phyloP scores from a whole-genome alignment of 2,888 invertebrate genomes.

The Phyllotreta cruciferae region DNA sequence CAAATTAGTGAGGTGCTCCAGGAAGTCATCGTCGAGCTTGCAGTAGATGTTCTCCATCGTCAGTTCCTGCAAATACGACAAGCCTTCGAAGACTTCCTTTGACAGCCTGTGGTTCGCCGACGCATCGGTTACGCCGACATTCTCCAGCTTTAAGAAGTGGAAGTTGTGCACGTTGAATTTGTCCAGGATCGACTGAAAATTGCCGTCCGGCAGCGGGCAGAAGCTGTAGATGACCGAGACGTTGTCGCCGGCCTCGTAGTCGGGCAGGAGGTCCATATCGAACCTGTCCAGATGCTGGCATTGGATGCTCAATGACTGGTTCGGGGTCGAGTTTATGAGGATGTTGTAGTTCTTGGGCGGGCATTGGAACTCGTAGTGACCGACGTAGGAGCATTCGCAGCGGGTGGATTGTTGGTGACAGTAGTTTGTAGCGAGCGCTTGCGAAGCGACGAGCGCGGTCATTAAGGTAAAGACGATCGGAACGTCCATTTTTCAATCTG shows the following conservation, averaged over 20 bases:
- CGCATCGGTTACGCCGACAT: slow-evolving; percentile 7
- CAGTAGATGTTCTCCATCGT: not conserved
- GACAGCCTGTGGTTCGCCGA: slow-evolving; percentile 35
- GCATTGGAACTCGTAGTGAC: slow-evolving; percentile 47
- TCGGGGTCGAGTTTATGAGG: slow-evolving; percentile 33
- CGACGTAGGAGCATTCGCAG: slow-evolving; percentile 37
- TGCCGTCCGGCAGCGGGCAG: slow-evolving; percentile 63
- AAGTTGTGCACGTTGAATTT: slow-evolving; percentile 56
- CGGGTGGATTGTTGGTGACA: slow-evolving; percentile 14
- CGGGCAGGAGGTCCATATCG: slow-evolving; percentile 62
- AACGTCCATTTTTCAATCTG: no score
- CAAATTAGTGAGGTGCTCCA: slow-evolving; percentile 44
- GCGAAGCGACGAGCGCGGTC: not conserved
- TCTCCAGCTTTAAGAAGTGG: slow-evolving; percentile 16
- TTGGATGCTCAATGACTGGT: slow-evolving; percentile 39
- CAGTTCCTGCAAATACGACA: slow-evolving; percentile 8
- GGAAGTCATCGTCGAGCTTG: slow-evolving; percentile 36
- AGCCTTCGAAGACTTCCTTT: slow-evolving; percentile 58
- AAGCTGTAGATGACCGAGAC: slow-evolving; percentile 63
- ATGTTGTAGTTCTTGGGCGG: slow-evolving; percentile 24
- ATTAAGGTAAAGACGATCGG: not conserved
- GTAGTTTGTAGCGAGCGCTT: not conserved
- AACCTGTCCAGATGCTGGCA: slow-evolving; percentile 34
- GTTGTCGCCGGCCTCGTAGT: slow-evolving; percentile 60
- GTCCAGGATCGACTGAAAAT: slow-evolving; percentile 62